Base-by-base conservation (phyloP, 2,113 vertebrate species). In the Crotalus helleri region DNA sequence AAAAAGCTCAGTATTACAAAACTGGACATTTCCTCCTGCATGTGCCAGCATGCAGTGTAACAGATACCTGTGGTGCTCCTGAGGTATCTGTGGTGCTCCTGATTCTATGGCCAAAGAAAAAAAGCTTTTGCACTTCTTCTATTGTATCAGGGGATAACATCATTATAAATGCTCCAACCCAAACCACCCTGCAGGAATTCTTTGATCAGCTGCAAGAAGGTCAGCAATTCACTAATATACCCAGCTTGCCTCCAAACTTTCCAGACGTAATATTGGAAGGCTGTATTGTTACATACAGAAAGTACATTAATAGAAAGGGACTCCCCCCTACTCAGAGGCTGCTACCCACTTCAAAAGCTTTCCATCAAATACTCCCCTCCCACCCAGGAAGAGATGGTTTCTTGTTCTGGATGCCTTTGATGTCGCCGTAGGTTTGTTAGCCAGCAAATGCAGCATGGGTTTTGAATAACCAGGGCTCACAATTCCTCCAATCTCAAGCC, bases 81-180 rank as follows among this genome's bases (percentile, higher is more conserved):
- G 49, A 74, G 90, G n/a, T 24, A n/a, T 90, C 89, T 7, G 26
- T 89, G 44, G 49, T 61, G 51, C n/a, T 12, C 2, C 58, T 85
- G 49, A 57, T 85, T 39, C 59, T 21, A 3, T 49, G 81, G 5
- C 24, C n/a, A 51, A 91, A 81, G 81, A 19, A 24, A 51, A 69
- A 85, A 89, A 59, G 44, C 23, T 88, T 87, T 86, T 54, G 44
- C 7, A 10, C 61, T 81, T 51, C 91, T 92, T 39, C 92, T 91
- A 13, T 61, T 88, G 91, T 55, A 88, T 92, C 26, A 88, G 91
- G 92, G 93, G 94, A 95, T 96, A 95, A 94, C 9, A 33, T 6
- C 2, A 94, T 91, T 88, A 87, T 55, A 89, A 90, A 94, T 69
- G 85, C 93, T 95, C 87, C 64, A 58, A 85, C 23, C 64, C 95